phyloP scores from a whole-genome alignment of 2,888 invertebrate species.

The Agyllia agylla region DNA sequence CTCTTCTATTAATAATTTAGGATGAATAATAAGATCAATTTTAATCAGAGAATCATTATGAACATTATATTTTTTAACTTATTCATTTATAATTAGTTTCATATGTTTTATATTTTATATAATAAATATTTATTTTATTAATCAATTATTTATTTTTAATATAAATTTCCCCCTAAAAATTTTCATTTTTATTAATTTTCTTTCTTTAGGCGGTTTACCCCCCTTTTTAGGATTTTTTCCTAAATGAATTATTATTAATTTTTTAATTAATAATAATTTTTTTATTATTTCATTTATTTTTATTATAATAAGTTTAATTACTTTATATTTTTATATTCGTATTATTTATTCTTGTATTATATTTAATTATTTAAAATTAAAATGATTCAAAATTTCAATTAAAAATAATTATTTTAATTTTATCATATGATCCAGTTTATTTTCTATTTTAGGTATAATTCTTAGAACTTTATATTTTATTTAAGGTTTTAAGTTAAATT shows the following conservation, averaged over 20 bases:
- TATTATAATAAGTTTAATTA: conserved; percentile 89
- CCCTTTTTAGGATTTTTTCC: neutral
- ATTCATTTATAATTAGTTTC: neutral
- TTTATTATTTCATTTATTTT: conserved; percentile 83
- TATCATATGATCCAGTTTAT: conserved; percentile 82
- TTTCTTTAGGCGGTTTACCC: neutral
- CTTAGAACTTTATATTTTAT: conserved; percentile 84
- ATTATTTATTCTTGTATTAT: conserved; percentile 83
- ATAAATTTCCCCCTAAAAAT: neutral
- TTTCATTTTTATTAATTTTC: neutral
- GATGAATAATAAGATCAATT: neutral
- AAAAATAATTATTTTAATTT: conserved; percentile 83
- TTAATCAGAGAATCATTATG: neutral
- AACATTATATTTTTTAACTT: neutral
- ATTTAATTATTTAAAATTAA: conserved; percentile 87
- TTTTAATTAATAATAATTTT: conserved; percentile 83
- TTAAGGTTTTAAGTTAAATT: conserved; percentile 91
- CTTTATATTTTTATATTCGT: conserved; percentile 90
- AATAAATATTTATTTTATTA: neutral
- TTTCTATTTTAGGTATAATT: conserved; percentile 83
- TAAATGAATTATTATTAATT: neutral
- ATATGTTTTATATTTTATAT: neutral
- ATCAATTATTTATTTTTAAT: neutral
- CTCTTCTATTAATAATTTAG: neutral
- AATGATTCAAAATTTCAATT: conserved; percentile 88